A percentile compares a stretch with the other conserved stretches of the same genome.
Evolutionary conservation across 2,113 vertebrate genomes (phyloP).

Genomic region (Apaloderma vittatum): DNA sequence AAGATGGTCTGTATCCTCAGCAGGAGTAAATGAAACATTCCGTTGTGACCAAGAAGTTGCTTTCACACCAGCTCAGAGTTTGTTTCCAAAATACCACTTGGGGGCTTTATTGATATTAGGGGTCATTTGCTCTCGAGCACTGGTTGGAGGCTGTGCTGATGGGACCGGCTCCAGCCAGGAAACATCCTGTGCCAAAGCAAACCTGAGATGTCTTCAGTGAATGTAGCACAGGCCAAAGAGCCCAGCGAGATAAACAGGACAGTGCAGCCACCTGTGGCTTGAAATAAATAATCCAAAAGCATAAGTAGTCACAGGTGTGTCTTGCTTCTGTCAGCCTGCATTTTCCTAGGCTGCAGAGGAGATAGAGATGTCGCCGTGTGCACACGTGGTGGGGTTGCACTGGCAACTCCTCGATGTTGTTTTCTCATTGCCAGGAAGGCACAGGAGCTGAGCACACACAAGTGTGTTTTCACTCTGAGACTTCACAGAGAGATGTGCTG

Average conservation of each 20-base stretch:
- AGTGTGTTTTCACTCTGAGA: constrained; percentile 12
- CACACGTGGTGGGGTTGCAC: background rate
- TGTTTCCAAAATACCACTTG: constrained; percentile 14
- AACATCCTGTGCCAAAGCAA: constrained; percentile 68
- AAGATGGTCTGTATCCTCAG: background rate
- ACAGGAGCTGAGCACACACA: background rate
- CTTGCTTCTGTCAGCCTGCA: background rate
- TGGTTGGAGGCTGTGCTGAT: background rate
- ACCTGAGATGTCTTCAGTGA: constrained; percentile 31
- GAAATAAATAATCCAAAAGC: constrained; percentile 47
- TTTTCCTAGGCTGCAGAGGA: background rate
- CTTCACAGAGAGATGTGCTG: background rate
- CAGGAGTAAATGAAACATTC: background rate
- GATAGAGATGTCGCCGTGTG: background rate
- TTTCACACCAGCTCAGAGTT: background rate
- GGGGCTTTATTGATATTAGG: constrained; percentile 40
- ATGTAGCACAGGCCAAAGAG: constrained; percentile 28
- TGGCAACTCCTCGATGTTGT: background rate
- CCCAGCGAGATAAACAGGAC: constrained; percentile 53
- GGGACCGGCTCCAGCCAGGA: constrained; percentile 74
- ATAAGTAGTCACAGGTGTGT: constrained; percentile 51
- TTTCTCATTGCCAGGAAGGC: background rate
- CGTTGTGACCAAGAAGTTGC: background rate
- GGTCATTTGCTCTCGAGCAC: background rate
- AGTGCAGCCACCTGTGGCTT: constrained; percentile 66